Evolutionary conservation across 2,113 vertebrate genomes (phyloP), one percentile per base, ranked within the genome.

Genomic region (Panurus biarmicus): DNA sequence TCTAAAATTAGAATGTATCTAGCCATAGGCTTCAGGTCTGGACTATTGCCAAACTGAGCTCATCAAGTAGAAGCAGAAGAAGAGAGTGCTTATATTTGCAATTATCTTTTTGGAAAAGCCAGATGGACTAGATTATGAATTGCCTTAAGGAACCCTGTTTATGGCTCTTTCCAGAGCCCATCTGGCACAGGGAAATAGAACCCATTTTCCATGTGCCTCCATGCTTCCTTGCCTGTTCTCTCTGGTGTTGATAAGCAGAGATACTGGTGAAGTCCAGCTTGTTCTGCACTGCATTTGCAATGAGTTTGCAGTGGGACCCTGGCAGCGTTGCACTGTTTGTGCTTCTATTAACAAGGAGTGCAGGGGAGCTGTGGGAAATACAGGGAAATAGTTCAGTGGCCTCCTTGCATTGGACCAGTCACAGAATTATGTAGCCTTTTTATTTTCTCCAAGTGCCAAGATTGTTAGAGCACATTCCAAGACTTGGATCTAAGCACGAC

Each of bases 81-180:
- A 70, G 61, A 92, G 76, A 78, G 61, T 90, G 80, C 94, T 94
- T 96, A 48, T 94, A 89, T 92, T 94, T 94, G 89, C 91, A 94
- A 76, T 95, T 96, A 96, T 87, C 80, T 76, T 93, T 96, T 95
- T 91, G 87, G 94, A 92, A 92, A 94, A 94, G 84, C 87, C 94
- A 96, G 93, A 94, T 95, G 93, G 96, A 73, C 86, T 87, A 75
- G 84, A 87, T 92, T 96, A 93, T 47, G 73, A 92, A 90, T 90
- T 95, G 92, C 93, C 94, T 89, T 92, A 82, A 93, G 95, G 93
- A 93, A 73, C 87, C 81, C 74, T 83, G 85, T 85, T 93, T 77
- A 85, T 89, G 95, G 78, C 81, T 94, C 56, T 85, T 91, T 84
- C 62, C 89, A 89, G 93, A 92, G 86, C 84, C 91, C 90, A 79